A percentile compares a stretch with the other conserved stretches of the same genome.
These are phyloP conservation scores for Furcifer pardalis DNA, from an alignment of 2,797 vertebrate genomes.

Conservation along the genomic window DNA sequence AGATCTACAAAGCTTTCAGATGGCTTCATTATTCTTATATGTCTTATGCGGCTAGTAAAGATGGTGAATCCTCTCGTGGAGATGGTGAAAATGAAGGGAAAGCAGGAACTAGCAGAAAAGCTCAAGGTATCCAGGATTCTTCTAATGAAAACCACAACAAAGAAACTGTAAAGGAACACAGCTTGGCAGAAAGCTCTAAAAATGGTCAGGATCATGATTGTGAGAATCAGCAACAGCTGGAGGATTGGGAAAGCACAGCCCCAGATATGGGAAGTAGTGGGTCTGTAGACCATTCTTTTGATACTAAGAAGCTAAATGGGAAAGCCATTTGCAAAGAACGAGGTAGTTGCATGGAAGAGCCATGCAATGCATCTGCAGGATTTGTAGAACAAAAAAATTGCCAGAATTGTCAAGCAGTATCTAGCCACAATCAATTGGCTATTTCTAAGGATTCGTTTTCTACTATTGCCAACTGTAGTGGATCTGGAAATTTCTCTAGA, in stretches of 20 bases:
- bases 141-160: slow-evolving; percentile 64
- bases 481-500: slow-evolving; percentile 72
- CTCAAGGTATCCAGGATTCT: slow-evolving; percentile 65
- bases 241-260: slow-evolving; percentile 69
- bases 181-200: slow-evolving; percentile 67
- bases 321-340: slow-evolving; percentile 77
- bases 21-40: slow-evolving; percentile 84
- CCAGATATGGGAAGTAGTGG: slow-evolving; percentile 67
- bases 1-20: slow-evolving; percentile 84
- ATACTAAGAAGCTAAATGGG: slow-evolving; percentile 81
- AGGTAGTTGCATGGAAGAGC: slow-evolving; percentile 73
- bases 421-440: slow-evolving; percentile 69
- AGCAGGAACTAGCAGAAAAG: slow-evolving; percentile 76
- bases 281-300: slow-evolving; percentile 74
- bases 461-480: slow-evolving; percentile 63
- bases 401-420: slow-evolving; percentile 66
- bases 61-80: slow-evolving; percentile 74
- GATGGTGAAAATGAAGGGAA: slow-evolving; percentile 75
- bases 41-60: slow-evolving; percentile 79
- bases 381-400: slow-evolving; percentile 64
- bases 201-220: slow-evolving; percentile 62
- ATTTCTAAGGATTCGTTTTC: slow-evolving; percentile 68
- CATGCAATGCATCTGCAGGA: slow-evolving; percentile 61
- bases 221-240: slow-evolving; percentile 63
- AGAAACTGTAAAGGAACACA: slow-evolving; percentile 72